Conservation (phyloP, 1,140 invertebrate species). For the Nasonia vitripennis region DNA sequence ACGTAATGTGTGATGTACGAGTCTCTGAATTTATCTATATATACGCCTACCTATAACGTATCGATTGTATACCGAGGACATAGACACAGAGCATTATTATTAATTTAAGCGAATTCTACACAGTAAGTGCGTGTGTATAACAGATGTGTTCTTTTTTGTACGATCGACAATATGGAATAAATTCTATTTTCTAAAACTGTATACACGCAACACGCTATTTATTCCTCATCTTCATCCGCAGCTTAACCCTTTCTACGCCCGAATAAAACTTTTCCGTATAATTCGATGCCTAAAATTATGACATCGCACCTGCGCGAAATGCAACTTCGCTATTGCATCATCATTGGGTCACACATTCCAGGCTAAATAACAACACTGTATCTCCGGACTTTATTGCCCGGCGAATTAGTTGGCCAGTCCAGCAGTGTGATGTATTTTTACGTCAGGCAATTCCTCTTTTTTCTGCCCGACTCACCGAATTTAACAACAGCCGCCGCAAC, state of each 20-base stretch:
- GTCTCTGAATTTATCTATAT: slow-evolving; percentile 13
- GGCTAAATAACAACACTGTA: not conserved
- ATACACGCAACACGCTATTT: not conserved
- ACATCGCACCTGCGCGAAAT: not conserved
- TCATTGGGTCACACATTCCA: not conserved
- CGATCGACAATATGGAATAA: slow-evolving; percentile 32
- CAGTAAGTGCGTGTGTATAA: not conserved
- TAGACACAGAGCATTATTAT: slow-evolving; percentile 25
- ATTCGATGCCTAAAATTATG: slow-evolving; percentile 28
- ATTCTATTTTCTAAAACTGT: slow-evolving; percentile 7
- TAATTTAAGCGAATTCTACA: slow-evolving; percentile 19
- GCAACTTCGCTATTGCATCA: slow-evolving; percentile 13
- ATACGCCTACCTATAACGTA: not conserved
- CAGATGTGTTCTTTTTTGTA: slow-evolving; percentile 22
- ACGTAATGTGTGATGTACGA: slow-evolving; percentile 33
- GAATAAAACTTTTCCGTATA: not conserved
- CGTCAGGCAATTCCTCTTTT: not conserved
- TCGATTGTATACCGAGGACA: not conserved
- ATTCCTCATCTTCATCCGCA: not conserved
- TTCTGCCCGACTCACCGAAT: not conserved
- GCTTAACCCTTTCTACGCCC: not conserved
- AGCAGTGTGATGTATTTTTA: not conserved
- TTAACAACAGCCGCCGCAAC: not conserved
- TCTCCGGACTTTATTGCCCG: not conserved
- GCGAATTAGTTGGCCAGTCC: not conserved